These are phyloP conservation scores for Hyposoter dolosus DNA, from an alignment of 2,888 invertebrate genomes.

Conservation along the genomic window DNA sequence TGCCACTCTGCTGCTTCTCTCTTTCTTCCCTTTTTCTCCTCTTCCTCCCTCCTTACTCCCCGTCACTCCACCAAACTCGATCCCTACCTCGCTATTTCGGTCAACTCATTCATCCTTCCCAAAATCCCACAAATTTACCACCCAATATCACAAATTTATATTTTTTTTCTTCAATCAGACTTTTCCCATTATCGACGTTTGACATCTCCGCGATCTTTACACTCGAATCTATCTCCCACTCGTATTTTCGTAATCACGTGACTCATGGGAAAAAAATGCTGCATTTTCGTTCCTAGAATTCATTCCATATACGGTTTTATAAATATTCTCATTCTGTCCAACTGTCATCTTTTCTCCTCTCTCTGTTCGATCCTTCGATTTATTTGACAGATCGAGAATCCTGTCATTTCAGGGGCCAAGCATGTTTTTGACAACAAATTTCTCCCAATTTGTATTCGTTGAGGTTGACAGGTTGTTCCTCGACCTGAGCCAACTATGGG, in stretches of 20 bases:
- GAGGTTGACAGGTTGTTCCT: not conserved
- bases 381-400: not conserved
- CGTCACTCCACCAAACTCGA: slow-evolving; percentile 12
- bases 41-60: not conserved
- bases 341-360: not conserved
- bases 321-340: not conserved
- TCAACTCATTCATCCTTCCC: slow-evolving; percentile 55
- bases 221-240: slow-evolving; percentile 4
- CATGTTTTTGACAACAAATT: not conserved
- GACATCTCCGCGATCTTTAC: slow-evolving; percentile 29
- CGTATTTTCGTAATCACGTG: slow-evolving; percentile 17
- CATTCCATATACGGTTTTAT: slow-evolving; percentile 1
- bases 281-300: not conserved
- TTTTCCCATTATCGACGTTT: slow-evolving; percentile 26
- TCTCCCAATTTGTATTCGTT: not conserved
- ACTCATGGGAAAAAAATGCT: slow-evolving; percentile 2
- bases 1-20: slow-evolving; percentile 42
- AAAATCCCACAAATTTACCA: slow-evolving; percentile 37
- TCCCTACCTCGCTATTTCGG: slow-evolving; percentile 57
- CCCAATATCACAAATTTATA: slow-evolving; percentile 37
- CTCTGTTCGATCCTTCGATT: not conserved
- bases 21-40: slow-evolving; percentile 27
- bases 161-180: not conserved
- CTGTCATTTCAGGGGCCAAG: not conserved
- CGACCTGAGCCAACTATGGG: not conserved